Conservation (phyloP, 1,140 invertebrate genomes). For the Apolygus lucorum region DNA sequence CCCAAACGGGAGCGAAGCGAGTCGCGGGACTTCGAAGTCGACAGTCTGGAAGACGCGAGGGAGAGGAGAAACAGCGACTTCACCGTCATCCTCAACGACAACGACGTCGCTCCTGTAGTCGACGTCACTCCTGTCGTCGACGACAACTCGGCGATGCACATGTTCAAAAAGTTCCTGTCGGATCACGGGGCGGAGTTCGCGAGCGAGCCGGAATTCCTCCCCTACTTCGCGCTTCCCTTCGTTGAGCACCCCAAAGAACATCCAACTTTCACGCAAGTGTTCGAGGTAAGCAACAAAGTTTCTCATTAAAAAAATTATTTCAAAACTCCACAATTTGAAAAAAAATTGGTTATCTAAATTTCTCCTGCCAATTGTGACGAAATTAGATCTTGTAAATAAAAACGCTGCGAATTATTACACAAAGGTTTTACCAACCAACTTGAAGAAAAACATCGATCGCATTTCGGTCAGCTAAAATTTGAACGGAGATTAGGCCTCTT, state of each 20-base stretch:
- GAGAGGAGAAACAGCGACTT: neutral
- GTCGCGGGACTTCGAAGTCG: constrained; percentile 20
- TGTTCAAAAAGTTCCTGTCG: constrained; percentile 46
- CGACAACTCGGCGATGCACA: constrained; percentile 39
- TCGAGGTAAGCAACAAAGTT: constrained; percentile 40
- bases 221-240: constrained; percentile 50
- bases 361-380: too few species aligned
- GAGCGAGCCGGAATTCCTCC: constrained; percentile 46
- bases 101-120: too few species aligned
- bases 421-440: too few species aligned
- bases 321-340: too few species aligned
- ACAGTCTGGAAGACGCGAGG: constrained; percentile 5
- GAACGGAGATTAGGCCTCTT: too few species aligned
- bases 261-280: constrained; percentile 47
- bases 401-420: too few species aligned
- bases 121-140: too few species aligned
- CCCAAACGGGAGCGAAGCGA: neutral
- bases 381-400: too few species aligned
- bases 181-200: constrained; percentile 45
- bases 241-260: constrained; percentile 47
- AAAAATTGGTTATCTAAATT: too few species aligned
- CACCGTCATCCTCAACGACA: neutral
- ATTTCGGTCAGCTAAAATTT: too few species aligned
- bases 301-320: too few species aligned
- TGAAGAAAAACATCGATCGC: too few species aligned